Evolutionary conservation across 2,888 invertebrate genomes (phyloP).

Genomic region (Arctia plantaginis): DNA sequence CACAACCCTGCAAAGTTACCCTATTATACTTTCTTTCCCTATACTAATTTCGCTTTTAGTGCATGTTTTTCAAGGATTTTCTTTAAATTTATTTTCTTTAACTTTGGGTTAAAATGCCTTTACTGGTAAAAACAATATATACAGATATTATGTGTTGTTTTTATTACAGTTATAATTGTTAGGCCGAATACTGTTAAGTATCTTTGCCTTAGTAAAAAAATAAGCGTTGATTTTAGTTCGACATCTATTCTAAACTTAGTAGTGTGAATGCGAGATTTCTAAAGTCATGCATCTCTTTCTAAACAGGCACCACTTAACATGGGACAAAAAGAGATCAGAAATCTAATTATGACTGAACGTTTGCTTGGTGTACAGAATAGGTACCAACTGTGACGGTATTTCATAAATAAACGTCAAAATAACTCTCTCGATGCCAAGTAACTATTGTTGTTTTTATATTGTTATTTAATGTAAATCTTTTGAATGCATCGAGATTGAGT

Average conservation of each 20-base stretch:
- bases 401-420: constrained; percentile 68
- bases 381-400: constrained; percentile 45
- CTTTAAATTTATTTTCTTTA: too few relatives aligned
- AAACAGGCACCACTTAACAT: not conserved
- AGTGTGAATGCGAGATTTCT: not conserved
- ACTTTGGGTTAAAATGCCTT: too few relatives aligned
- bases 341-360: constrained; percentile 11
- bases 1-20: too few relatives aligned
- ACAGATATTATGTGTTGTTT: not conserved
- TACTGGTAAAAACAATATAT: too few relatives aligned
- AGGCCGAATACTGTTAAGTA: not conserved
- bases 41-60: too few relatives aligned
- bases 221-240: constrained; percentile 39
- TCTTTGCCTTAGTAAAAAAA: constrained; percentile 26
- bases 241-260: constrained; percentile 19
- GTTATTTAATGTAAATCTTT: constrained; percentile 56
- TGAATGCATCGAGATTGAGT: constrained; percentile 74
- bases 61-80: too few relatives aligned
- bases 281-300: constrained; percentile 26
- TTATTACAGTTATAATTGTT: not conserved
- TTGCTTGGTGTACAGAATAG: constrained; percentile 31
- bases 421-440: constrained; percentile 83
- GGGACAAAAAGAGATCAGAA: not conserved
- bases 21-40: too few relatives aligned
- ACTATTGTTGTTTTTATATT: constrained; percentile 74